Conservation (phyloP, 2,888 invertebrate genomes). For the Platycheirus albimanus region DNA sequence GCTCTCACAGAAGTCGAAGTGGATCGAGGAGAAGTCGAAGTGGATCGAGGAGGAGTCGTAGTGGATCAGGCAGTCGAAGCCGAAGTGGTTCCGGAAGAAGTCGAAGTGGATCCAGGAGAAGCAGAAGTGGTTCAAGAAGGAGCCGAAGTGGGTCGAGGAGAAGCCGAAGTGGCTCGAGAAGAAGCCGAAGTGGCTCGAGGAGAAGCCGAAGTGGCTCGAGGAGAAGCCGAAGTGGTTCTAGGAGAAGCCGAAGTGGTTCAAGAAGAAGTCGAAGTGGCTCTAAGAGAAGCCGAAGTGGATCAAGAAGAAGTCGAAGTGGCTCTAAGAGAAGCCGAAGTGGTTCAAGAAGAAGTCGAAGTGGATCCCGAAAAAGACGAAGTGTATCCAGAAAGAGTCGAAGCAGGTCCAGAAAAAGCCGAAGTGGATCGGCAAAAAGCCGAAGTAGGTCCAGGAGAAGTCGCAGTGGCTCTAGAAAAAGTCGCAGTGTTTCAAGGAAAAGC, state of each 20-base stretch:
- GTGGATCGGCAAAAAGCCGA: slow-evolving; percentile 75
- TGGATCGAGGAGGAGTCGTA: slow-evolving; percentile 62
- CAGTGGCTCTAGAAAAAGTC: slow-evolving; percentile 74
- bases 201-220: slow-evolving; percentile 76
- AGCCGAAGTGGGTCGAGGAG: slow-evolving; percentile 72
- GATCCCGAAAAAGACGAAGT: slow-evolving; percentile 77
- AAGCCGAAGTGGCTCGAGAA: slow-evolving; percentile 73
- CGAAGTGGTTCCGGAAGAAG: slow-evolving; percentile 57
- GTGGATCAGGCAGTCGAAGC: slow-evolving; percentile 67
- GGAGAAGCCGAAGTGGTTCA: slow-evolving; percentile 75
- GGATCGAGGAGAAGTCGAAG: slow-evolving; percentile 76
- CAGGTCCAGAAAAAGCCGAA: slow-evolving; percentile 76
- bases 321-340: slow-evolving; percentile 76
- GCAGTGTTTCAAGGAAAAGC: slow-evolving; percentile 74
- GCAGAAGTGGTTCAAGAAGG: slow-evolving; percentile 71
- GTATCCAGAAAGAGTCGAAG: slow-evolving; percentile 75
- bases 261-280: slow-evolving; percentile 76
- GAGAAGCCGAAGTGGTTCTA: slow-evolving; percentile 69
- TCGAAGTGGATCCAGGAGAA: slow-evolving; percentile 75
- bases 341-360: slow-evolving; percentile 66
- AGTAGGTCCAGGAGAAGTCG: slow-evolving; percentile 75
- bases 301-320: slow-evolving; percentile 76
- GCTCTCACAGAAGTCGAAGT: slow-evolving; percentile 75
- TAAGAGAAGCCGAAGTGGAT: slow-evolving; percentile 78
- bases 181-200: slow-evolving; percentile 71